A percentile compares a stretch with the other conserved stretches of the same genome.
These are phyloP conservation scores for Drosophila subquinaria DNA, from an alignment of 2,888 invertebrate genomes.

Conservation along the genomic window DNA sequence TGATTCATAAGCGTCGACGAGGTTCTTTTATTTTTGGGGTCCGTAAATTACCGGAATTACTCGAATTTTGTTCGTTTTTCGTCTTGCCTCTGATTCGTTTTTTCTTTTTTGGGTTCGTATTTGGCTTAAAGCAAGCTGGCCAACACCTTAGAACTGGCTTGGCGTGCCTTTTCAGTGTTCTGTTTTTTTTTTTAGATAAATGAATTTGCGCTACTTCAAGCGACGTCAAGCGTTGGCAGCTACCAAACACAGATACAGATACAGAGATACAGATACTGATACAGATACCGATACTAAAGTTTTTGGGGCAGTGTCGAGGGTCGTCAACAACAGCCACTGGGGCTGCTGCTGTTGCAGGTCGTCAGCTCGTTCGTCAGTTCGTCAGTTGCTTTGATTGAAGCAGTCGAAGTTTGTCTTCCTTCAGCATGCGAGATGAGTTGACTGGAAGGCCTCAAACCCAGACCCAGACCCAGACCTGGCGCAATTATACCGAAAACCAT, in stretches of 20 bases:
- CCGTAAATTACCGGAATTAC: slow-evolving; percentile 80
- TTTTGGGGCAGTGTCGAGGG: slow-evolving; percentile 28
- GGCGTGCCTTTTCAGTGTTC: slow-evolving; percentile 67
- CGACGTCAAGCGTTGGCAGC: slow-evolving; percentile 65
- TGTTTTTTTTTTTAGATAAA: slow-evolving; percentile 73
- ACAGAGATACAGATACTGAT: slow-evolving; percentile 46
- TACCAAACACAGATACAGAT: slow-evolving; percentile 55
- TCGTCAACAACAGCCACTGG: slow-evolving; percentile 65
- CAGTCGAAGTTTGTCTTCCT: slow-evolving; percentile 44
- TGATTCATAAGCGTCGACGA: slow-evolving; percentile 73
- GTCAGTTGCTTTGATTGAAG: slow-evolving; percentile 79
- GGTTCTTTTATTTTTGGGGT: slow-evolving; percentile 43
- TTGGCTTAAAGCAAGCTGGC: slow-evolving; percentile 58
- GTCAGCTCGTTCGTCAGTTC: slow-evolving; percentile 73
- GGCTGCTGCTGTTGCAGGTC: slow-evolving; percentile 55
- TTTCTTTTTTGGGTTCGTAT: slow-evolving; percentile 31
- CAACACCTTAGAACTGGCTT: slow-evolving; percentile 72
- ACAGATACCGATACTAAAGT: slow-evolving; percentile 35
- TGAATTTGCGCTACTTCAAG: slow-evolving; percentile 78
- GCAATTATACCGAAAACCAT: slow-evolving; percentile 84
- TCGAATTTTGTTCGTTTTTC: slow-evolving; percentile 48
- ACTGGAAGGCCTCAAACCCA: not conserved
- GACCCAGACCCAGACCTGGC: slow-evolving; percentile 28
- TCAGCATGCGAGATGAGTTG: slow-evolving; percentile 1
- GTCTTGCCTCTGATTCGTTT: slow-evolving; percentile 23